Evolutionary conservation across 2,113 vertebrate species (phyloP), one percentile per base, ranked within the genome.

Genomic region (Electrona antarctica): DNA sequence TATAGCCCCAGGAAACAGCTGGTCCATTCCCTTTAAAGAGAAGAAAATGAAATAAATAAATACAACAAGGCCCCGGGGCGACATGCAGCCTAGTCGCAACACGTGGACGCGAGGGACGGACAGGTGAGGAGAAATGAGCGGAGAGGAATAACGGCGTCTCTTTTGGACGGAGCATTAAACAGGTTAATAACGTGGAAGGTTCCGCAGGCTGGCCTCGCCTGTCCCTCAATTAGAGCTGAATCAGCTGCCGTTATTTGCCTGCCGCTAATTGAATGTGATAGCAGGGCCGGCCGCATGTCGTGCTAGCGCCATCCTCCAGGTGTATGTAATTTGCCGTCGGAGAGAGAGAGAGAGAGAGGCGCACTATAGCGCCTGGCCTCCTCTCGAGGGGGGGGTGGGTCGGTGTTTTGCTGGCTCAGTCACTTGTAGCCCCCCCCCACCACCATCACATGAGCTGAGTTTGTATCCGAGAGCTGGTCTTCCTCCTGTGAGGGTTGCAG

Each of bases 181-280:
- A 73, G 78, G 78, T 66, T 74, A 67, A 71, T 83, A 58, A 69
- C 58, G 7, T 4, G 10, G 52, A 59, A 76, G 78, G 67, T 74
- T 83, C 33, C 33, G 33, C 47, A 67, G 67, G 33, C 33, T 46
- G n/a, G 46, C 61, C 33, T 41, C 54, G 66, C 65, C 70, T 79
- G 33, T 41, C 78, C 77, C 78, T 81, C 74, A 71, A 80, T 85
- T 81, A 81, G 76, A 78, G 70, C 62, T 85, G 77, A 87, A 87
- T 85, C 80, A 77, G 78, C 69, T 60, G 78, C 73, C 77, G 75
- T 79, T 83, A 83, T 74, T 64, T 59, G 48, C 56, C 55, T n/a
- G 48, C 8, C 48, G 28, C 78, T 85, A 83, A 87, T 81, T 80
- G 78, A 73, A 85, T 77, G 71, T 67, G 74, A 69, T 84, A 62